Base-by-base conservation (phyloP, 2,888 invertebrate genomes). In the Muscina levida region DNA sequence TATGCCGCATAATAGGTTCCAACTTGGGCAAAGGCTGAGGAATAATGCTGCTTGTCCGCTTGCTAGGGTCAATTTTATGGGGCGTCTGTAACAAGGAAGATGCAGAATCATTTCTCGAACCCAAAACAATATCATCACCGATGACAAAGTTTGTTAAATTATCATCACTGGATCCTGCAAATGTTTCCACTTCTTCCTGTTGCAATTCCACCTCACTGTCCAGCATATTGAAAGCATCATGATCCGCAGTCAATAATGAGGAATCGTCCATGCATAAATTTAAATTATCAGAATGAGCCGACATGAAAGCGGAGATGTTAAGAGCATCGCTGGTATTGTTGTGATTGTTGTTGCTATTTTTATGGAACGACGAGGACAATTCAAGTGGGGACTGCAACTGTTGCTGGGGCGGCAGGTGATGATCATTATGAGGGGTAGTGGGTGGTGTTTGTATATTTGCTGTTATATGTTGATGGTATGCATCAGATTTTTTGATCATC, bases 121-220 rank as follows among this genome's bases (percentile, higher is more conserved):
- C 56, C 62, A 84, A 44, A 13, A 78, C 56, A 8, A 80, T 44
- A 44, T 84, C 83, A 79, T 79, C 82, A 13, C 77, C 76, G 15
- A 82, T 83, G 15, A 84, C 78, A 71, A 82, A 83, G 6, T 78
- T 48, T 22, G 82, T 77, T 56, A 83, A 70, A 1, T 79, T 79
- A 59, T 84, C 82, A 42, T 83, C 82, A n/a, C 79, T 77, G 8
- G 68, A 68, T 2, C 72, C 68, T 1, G 72, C 78, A 76, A 77
- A 83, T 6, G 84, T 82, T 62, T 83, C 81, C 6, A 84, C 82
- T 39, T 83, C 84, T 70, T 84, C 83, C 44, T 84, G 84, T 62
- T 85, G 83, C n/a, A 84, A 74, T 53, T 84, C 84, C 0, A 84
- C 80, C 17, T 84, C 85, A 22, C 62, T 79, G 48, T 83, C 84